These are phyloP conservation scores for Platichthys stellatus DNA, from an alignment of 2,113 vertebrate genomes.

Conservation along the genomic window DNA sequence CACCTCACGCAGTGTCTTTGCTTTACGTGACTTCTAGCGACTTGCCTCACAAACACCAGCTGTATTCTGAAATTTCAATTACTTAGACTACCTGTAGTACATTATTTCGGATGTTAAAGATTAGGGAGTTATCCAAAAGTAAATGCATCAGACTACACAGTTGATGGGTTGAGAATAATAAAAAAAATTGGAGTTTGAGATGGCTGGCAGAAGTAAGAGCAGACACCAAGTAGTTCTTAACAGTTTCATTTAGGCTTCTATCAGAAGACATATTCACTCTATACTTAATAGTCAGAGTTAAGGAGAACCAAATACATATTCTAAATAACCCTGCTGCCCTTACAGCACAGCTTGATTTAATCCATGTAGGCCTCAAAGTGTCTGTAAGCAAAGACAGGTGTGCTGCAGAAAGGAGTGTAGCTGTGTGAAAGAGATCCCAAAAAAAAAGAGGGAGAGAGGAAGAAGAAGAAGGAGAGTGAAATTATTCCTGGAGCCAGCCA, in stretches of 20 bases:
- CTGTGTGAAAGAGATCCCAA: not conserved
- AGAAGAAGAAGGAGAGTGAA: not conserved
- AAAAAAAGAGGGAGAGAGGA: not conserved
- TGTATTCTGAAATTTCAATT: too few relatives aligned
- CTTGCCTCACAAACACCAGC: not conserved
- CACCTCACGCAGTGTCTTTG: not conserved
- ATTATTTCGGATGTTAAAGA: too few relatives aligned
- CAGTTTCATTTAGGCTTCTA: not conserved
- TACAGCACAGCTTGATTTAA: not conserved
- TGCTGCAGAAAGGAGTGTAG: slow-evolving; percentile 1
- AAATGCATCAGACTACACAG: not conserved
- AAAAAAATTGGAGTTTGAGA: too few relatives aligned
- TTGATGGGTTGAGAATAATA: too few relatives aligned
- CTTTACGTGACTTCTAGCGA: too few relatives aligned
- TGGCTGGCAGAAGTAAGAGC: not conserved
- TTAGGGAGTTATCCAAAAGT: not conserved
- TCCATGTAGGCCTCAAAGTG: slow-evolving; percentile 3
- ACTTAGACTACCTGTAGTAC: too few relatives aligned
- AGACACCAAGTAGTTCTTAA: too few relatives aligned
- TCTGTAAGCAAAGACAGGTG: not conserved
- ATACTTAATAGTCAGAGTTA: not conserved
- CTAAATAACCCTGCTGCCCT: not conserved
- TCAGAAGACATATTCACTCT: not conserved
- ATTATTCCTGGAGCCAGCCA: slow-evolving; percentile 13
- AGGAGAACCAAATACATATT: too few relatives aligned